A percentile compares a stretch with the other conserved stretches of the same genome.
phyloP scores from a whole-genome alignment of 2,888 invertebrate species.

The Andrena praecox region DNA sequence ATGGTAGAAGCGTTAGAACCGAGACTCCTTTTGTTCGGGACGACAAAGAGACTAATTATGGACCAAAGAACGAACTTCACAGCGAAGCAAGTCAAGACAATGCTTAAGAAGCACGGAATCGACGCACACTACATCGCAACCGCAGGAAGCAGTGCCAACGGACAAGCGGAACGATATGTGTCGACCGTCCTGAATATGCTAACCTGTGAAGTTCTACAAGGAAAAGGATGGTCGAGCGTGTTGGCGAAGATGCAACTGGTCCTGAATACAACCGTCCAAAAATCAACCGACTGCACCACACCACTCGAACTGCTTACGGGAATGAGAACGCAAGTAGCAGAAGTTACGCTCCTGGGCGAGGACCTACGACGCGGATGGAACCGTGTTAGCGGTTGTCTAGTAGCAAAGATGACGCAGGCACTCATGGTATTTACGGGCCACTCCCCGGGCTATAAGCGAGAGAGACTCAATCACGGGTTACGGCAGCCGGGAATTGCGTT shows the following conservation, averaged over 20 bases:
- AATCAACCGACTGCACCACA: not conserved
- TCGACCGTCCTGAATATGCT: not conserved
- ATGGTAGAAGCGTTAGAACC: not conserved
- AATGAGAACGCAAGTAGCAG: not conserved
- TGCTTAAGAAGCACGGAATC: not conserved
- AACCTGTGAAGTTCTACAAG: not conserved
- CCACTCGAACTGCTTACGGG: not conserved
- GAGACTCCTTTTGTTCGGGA: not conserved
- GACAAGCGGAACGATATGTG: not conserved
- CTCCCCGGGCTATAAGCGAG: no score
- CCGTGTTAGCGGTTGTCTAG: not conserved
- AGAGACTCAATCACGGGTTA: not conserved
- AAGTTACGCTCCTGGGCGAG: not conserved
- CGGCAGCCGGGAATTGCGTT: not conserved
- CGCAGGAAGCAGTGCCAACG: not conserved
- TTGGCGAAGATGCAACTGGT: not conserved
- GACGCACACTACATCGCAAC: not conserved
- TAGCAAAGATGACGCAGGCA: no score
- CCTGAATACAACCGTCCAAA: not conserved
- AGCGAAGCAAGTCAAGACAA: not conserved
- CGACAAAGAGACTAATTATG: not conserved
- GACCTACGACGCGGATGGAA: not conserved
- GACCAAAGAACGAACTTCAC: not conserved
- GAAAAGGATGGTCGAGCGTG: slow-evolving; percentile 3
- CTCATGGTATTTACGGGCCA: no score